A percentile compares a stretch with the other conserved stretches of the same genome.
phyloP scores from a whole-genome alignment of 2,113 vertebrate species.

The Plestiodon gilberti region DNA sequence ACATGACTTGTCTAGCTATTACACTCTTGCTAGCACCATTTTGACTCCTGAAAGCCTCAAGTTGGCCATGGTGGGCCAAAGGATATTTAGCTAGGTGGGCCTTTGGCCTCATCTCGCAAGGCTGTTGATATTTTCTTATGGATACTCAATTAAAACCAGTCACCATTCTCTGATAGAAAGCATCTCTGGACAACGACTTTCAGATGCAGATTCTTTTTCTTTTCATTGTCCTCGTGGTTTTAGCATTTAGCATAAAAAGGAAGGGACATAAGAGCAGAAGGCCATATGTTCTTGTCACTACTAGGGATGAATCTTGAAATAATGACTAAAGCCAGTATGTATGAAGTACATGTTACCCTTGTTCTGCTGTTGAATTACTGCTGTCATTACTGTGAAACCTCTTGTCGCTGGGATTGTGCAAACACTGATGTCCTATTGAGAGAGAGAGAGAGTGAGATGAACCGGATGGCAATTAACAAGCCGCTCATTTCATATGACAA shows the following conservation, averaged over 20 bases:
- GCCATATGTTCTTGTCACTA: conserved; percentile 5
- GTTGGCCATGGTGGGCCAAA: too few relatives aligned
- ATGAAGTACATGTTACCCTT: background rate
- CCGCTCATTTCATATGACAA: conserved; percentile 32
- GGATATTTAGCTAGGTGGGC: too few relatives aligned
- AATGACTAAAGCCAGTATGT: background rate
- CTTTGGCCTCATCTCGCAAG: too few relatives aligned
- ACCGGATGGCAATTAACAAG: conserved; percentile 34
- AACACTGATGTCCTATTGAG: conserved; percentile 5
- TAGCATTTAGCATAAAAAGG: conserved; percentile 30
- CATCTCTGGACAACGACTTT: conserved; percentile 49
- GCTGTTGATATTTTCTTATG: background rate
- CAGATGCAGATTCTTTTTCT: conserved; percentile 59
- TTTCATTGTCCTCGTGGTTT: conserved; percentile 55
- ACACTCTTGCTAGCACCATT: too few relatives aligned
- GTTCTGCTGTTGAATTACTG: background rate
- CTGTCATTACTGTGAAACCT: conserved; percentile 18
- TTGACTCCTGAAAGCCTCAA: too few relatives aligned
- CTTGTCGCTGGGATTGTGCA: background rate
- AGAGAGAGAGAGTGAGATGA: accelerated
- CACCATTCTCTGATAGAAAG: conserved; percentile 37
- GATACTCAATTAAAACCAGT: conserved; percentile 49
- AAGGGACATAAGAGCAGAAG: background rate
- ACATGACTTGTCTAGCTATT: background rate
- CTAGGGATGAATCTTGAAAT: conserved; percentile 22